A percentile compares a stretch with the other conserved stretches of the same genome.
phyloP scores from a whole-genome alignment of 2,888 invertebrate genomes.

The Callyntrura sp. region DNA sequence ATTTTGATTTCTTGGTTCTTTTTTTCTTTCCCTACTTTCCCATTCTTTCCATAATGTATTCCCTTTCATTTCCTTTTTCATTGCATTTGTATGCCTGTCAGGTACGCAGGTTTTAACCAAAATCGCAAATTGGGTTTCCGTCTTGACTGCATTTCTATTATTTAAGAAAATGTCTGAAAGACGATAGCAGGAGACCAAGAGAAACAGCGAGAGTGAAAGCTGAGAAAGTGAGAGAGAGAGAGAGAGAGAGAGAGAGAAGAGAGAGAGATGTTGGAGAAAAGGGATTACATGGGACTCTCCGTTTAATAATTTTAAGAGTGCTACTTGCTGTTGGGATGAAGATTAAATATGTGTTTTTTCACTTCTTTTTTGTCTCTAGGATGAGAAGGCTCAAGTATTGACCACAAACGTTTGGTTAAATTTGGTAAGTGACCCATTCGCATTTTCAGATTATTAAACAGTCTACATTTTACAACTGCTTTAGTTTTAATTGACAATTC shows the following conservation, averaged over 20 bases:
- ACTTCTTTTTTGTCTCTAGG: conserved; percentile 89
- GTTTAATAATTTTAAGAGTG: too few species aligned
- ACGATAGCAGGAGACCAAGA: too few species aligned
- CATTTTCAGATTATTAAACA: conserved; percentile 89
- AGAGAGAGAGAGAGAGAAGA: not conserved
- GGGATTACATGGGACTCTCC: not conserved
- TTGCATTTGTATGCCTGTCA: not conserved
- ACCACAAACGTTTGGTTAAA: conserved; percentile 99
- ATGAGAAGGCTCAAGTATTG: conserved; percentile 99
- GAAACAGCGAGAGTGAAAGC: too few species aligned
- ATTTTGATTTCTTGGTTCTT: conserved; percentile 6
- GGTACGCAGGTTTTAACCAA: not conserved
- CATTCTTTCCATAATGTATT: not conserved
- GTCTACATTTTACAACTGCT: not conserved
- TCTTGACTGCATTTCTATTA: not conserved
- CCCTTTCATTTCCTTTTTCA: not conserved
- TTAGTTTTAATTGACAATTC: not conserved
- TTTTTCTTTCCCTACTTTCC: not conserved
- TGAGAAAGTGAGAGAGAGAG: too few species aligned
- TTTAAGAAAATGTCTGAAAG: not conserved
- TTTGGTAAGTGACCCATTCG: conserved; percentile 92
- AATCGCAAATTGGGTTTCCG: not conserved
- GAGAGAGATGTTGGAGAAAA: not conserved
- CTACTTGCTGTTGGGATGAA: not conserved
- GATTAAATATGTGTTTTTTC: not conserved